phyloP scores from a whole-genome alignment of 2,797 vertebrate species.

The Silurus lanzhouensis region DNA sequence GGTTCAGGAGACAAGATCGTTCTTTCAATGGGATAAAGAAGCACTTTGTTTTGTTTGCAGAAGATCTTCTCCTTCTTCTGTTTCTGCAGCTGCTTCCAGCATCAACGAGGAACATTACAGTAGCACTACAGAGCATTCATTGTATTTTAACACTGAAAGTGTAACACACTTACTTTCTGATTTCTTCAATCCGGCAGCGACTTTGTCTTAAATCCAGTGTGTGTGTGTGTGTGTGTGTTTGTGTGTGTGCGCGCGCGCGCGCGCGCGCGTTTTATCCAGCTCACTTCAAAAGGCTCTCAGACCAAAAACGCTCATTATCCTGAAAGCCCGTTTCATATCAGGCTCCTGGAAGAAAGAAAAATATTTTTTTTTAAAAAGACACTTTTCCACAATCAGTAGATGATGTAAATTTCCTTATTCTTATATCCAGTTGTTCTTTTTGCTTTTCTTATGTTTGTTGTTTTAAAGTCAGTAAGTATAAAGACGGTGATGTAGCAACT shows the following conservation, averaged over 20 bases:
- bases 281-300: constrained; percentile 20
- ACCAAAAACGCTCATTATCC: constrained; percentile 14
- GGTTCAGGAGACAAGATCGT: neutral
- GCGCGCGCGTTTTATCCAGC: neutral
- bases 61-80: neutral
- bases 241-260: too few relatives aligned
- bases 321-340: neutral
- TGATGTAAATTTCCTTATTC: neutral
- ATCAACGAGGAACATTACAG: neutral
- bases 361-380: neutral
- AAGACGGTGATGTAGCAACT: neutral
- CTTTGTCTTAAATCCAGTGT: neutral
- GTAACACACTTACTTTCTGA: neutral
- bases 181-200: neutral
- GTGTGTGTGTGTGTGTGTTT: neutral
- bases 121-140: neutral
- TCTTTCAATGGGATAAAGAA: neutral
- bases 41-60: neutral
- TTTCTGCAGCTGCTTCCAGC: neutral
- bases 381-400: neutral
- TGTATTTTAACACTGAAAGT: neutral
- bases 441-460: too few relatives aligned
- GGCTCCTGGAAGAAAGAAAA: neutral
- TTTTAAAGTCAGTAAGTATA: neutral
- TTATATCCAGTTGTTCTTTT: neutral